Base-by-base conservation (phyloP, 2,797 vertebrate genomes). In the Steatocranus sp. region DNA sequence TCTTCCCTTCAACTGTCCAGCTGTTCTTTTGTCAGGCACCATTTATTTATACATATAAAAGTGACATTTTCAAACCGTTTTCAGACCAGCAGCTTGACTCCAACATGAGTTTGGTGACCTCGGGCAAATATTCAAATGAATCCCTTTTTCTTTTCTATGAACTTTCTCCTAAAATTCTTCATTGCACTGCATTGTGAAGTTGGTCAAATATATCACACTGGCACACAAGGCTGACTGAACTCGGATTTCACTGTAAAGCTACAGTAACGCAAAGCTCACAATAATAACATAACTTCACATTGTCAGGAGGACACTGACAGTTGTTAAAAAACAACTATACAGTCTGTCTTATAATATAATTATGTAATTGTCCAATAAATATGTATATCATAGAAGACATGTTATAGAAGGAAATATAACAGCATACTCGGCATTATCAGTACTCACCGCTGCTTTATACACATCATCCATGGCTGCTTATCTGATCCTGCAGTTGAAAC, bases 361-460 rank as follows among this genome's bases (percentile, higher is more conserved):
- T 17, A 11, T 68, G 20, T 27, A 30, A 73, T 73, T 48, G 23
- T 30, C 41, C 66, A 73, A 18, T 48, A 46, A 70, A 30, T 27
- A 46, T 20, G 6, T 73, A 18, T 48, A 48, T 61, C 11, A 8
- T 61, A 36, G 32, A 61, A 61, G 6, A 61, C 58, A 61, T 61
- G 18, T 61, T 61, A 61, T 61, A 73, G 3, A 34, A 4, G 20
- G 4, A 20, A 27, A 58, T 15, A 36, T 27, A 34, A 41, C 14
- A 51, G 6, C 5, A 63, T 8, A 56, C 4, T 73, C 2, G 6
- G 10, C 41, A 25, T 50, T 50, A 23, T 75, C 17, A 61, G 68
- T 86, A 96, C 96, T 97, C 89, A 97, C 96, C 90, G 96, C 96
- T 92, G 96, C 96, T 94, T 97, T 97, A 89, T 97, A 97, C 18